Evolutionary conservation across 1,140 invertebrate species (phyloP), one percentile per base, ranked within the genome.

Genomic region (Drosophila suzukii): DNA sequence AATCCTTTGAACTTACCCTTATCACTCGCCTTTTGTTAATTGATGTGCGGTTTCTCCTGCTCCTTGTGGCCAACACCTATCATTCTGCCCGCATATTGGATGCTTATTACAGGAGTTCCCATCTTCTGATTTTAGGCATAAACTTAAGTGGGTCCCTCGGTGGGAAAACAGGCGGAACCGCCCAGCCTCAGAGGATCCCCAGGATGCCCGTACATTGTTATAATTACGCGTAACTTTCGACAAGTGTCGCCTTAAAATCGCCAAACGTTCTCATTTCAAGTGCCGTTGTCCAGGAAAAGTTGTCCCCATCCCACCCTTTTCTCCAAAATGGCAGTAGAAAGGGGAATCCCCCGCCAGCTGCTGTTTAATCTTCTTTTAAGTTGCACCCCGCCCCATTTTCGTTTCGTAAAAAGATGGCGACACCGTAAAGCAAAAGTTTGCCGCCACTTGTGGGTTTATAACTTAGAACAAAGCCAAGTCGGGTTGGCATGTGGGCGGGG

Each of bases 191-290:
- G 44, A 12, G 34, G 32, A 39, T 38, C 38, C 61, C 55, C 56
- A 41, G 53, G 32, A 49, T 39, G 39, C 75, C 75, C 65, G 55
- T 75, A 70, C 75, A 70, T 66, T 65, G 83, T 88, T 75, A 78
- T 88, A 88, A 88, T 89, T 88, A 88, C 84, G 83, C 84, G 84
- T 63, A 88, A 88, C 80, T 88, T 88, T 86, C 83, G 83, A 89
- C 83, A 86, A 86, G 83, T 86, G 83, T 86, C 80, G 83, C 68
- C 76, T 61, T 56, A 75, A 86, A 85, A 86, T 86, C 82, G 81
- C 79, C 84, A 88, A 58, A 47, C 68, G 65, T 58, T 71, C 68
- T 58, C 53, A 71, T 71, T 50, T 71, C 65, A 70, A 71, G 66
- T 71, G 56, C 24, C 60, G 47, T 54, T 62, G 82, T 76, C 75